phyloP scores from a whole-genome alignment of 2,113 vertebrate genomes.

The Paratilapia polleni region DNA sequence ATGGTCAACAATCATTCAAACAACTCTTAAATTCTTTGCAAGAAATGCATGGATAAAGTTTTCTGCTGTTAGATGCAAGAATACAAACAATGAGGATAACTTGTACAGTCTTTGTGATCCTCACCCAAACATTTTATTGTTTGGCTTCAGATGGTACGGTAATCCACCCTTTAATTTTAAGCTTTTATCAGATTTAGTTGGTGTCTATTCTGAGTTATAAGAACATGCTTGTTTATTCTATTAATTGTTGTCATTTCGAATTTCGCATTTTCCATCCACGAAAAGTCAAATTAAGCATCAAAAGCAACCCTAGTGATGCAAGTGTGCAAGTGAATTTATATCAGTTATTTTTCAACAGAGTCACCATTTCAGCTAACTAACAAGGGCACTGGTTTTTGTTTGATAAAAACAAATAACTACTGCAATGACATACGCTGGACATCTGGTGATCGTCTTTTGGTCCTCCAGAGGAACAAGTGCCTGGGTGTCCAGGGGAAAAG shows the following conservation, averaged over 20 bases:
- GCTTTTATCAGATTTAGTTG: background rate
- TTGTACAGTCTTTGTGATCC: constrained; percentile 32
- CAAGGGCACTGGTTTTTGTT: constrained; percentile 16
- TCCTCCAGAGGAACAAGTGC: constrained; percentile 76
- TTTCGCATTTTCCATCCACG: background rate
- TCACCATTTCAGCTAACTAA: constrained; percentile 44
- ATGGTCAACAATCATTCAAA: background rate
- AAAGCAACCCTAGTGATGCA: background rate
- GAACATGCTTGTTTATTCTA: background rate
- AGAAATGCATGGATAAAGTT: background rate
- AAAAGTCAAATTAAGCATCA: background rate
- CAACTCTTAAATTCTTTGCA: background rate
- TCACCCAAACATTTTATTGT: constrained; percentile 44
- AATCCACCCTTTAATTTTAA: background rate
- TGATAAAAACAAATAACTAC: background rate
- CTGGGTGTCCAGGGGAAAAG: constrained; percentile 82
- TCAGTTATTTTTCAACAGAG: constrained; percentile 25
- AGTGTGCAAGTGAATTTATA: background rate
- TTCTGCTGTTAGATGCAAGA: background rate
- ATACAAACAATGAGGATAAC: constrained; percentile 23
- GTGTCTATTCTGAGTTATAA: background rate
- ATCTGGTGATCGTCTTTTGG: constrained; percentile 83
- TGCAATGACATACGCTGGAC: constrained; percentile 83
- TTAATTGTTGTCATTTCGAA: background rate
- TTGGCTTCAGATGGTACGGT: constrained; percentile 56